phyloP scores from a whole-genome alignment of 2,888 invertebrate genomes.

The Lamproptera curius region DNA sequence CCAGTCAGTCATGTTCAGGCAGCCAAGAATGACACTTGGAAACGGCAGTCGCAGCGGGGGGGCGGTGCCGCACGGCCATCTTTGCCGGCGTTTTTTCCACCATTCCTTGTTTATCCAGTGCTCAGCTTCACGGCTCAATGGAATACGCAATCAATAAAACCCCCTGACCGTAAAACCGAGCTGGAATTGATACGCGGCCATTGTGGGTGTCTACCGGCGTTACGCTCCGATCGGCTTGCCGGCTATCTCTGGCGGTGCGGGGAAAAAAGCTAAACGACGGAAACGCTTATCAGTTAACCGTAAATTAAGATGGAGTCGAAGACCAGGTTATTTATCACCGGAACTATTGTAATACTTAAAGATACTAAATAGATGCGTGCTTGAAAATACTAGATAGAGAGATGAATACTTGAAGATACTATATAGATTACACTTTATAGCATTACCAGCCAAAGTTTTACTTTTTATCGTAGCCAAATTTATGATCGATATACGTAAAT shows the following conservation, averaged over 20 bases:
- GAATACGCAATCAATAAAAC: slow-evolving; percentile 71
- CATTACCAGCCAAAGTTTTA: too few relatives aligned
- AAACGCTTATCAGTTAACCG: slow-evolving; percentile 27
- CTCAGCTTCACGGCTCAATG: slow-evolving; percentile 64
- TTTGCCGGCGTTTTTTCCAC: slow-evolving; percentile 63
- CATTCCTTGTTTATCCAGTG: slow-evolving; percentile 73
- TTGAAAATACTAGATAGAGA: too few relatives aligned
- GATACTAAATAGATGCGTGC: too few relatives aligned
- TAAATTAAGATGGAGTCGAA: slow-evolving; percentile 30
- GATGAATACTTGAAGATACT: too few relatives aligned
- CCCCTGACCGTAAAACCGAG: slow-evolving; percentile 64
- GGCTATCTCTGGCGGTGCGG: slow-evolving; percentile 37
- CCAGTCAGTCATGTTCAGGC: slow-evolving; percentile 34
- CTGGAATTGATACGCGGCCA: slow-evolving; percentile 46
- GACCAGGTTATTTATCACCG: too few relatives aligned
- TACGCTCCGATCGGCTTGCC: slow-evolving; percentile 34
- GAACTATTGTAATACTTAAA: too few relatives aligned
- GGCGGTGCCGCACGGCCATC: slow-evolving; percentile 69
- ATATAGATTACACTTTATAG: too few relatives aligned
- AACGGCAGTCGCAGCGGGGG: slow-evolving; percentile 70
- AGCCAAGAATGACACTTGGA: slow-evolving; percentile 67
- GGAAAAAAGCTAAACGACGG: slow-evolving; percentile 11
- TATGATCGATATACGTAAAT: too few relatives aligned
- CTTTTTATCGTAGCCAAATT: too few relatives aligned
- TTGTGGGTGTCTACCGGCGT: slow-evolving; percentile 41